These are phyloP conservation scores for Zaprionus camerounensis DNA, from an alignment of 1,140 invertebrate genomes.

Conservation along the genomic window DNA sequence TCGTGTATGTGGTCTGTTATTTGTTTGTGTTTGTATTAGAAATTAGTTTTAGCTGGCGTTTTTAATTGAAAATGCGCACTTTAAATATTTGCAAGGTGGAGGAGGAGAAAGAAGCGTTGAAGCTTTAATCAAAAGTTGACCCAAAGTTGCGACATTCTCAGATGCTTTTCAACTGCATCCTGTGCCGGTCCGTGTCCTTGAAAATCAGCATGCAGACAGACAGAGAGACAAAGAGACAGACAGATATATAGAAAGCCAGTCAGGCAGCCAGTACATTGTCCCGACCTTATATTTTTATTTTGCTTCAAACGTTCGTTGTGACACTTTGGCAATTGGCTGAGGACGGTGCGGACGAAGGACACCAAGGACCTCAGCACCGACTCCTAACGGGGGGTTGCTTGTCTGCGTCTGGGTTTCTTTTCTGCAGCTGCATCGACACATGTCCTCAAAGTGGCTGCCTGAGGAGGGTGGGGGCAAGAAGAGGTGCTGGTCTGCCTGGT, in stretches of 20 bases:
- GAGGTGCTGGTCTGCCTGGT: conserved; percentile 14
- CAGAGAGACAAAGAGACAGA: conserved; percentile 32
- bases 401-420: conserved; percentile 24
- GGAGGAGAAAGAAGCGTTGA: conserved; percentile 42
- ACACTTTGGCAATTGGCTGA: conserved; percentile 73
- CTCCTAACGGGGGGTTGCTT: conserved; percentile 31
- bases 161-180: conserved; percentile 18
- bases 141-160: conserved; percentile 46
- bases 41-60: conserved; percentile 61
- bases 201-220: conserved; percentile 66
- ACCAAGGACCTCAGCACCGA: background rate
- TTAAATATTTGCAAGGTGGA: conserved; percentile 45
- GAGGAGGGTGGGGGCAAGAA: background rate
- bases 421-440: conserved; percentile 51
- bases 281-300: conserved; percentile 48
- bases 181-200: conserved; percentile 66
- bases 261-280: conserved; percentile 20
- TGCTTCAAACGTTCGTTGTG: conserved; percentile 64
- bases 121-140: conserved; percentile 47
- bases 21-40: conserved; percentile 68
- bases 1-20: conserved; percentile 17
- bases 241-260: background rate
- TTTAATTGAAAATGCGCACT: conserved; percentile 53
- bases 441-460: conserved; percentile 34
- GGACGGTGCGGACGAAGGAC: background rate